Evolutionary conservation across 1,140 invertebrate genomes (phyloP).

Genomic region (Pachyrhynchus sulphureomaculatus): DNA sequence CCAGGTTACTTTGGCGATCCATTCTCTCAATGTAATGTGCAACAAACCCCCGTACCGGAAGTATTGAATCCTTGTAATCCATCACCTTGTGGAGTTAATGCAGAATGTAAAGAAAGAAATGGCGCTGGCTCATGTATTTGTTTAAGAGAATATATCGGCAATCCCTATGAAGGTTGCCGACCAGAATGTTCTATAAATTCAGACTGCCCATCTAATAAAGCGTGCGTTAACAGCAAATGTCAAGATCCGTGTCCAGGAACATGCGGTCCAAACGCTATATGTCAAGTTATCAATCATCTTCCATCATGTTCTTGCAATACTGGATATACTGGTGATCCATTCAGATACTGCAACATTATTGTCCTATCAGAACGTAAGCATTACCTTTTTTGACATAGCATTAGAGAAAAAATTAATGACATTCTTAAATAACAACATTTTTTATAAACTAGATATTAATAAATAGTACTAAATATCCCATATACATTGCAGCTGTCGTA

Average conservation of each 20-base stretch:
- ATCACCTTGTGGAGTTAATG: conserved; percentile 70
- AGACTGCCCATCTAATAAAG: conserved; percentile 77
- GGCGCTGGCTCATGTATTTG: conserved; percentile 72
- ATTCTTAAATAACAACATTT: too few species aligned
- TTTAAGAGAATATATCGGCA: conserved; percentile 65
- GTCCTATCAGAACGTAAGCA: conserved; percentile 50
- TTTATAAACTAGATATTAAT: too few species aligned
- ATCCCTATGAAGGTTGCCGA: conserved; percentile 72
- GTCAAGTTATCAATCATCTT: conserved; percentile 80
- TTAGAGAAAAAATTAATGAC: not conserved
- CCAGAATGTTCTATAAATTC: conserved; percentile 79
- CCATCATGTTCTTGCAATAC: conserved; percentile 74
- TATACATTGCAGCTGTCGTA: conserved; percentile 49
- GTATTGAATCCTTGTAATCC: conserved; percentile 62
- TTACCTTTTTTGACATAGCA: not conserved
- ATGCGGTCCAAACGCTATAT: conserved; percentile 78
- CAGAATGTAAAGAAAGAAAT: conserved; percentile 64
- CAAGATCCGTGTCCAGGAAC: conserved; percentile 76
- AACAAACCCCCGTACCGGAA: conserved; percentile 48
- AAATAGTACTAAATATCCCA: too few species aligned
- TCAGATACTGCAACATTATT: conserved; percentile 64
- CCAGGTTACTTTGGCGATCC: conserved; percentile 69
- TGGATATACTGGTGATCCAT: conserved; percentile 78
- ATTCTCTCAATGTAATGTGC: conserved; percentile 54
- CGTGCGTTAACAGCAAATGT: conserved; percentile 79